Conservation (phyloP, 92 coral and sea anemone genomes). For the Zoanthus sansibaricus region DNA sequence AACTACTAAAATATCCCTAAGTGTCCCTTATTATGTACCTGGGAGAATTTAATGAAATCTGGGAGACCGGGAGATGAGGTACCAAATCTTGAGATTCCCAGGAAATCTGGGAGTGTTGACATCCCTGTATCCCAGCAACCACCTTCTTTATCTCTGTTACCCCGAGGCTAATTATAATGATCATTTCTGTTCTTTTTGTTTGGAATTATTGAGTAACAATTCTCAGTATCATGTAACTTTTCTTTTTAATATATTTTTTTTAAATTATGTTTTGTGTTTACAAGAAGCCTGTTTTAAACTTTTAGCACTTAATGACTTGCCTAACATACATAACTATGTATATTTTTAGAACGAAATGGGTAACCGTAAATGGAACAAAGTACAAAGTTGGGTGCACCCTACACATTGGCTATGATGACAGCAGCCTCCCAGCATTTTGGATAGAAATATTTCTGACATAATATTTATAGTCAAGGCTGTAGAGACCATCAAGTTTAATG, state of each 20-base stretch:
- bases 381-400: constrained; percentile 63
- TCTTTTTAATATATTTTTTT: neutral
- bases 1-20: neutral
- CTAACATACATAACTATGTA: neutral
- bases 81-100: neutral
- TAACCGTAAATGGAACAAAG: constrained; percentile 20
- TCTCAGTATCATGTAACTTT: constrained; percentile 2
- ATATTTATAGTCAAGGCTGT: constrained; percentile 57
- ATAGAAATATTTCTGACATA: constrained; percentile 57
- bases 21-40: constrained; percentile 8
- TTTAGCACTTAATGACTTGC: neutral
- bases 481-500: constrained; percentile 61
- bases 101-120: constrained; percentile 6
- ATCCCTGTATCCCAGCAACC: constrained; percentile 6
- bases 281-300: neutral
- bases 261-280: neutral
- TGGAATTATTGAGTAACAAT: neutral
- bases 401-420: constrained; percentile 64
- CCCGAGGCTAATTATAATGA: neutral
- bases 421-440: constrained; percentile 63
- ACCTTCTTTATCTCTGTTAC: constrained; percentile 3
- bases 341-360: neutral
- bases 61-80: constrained; percentile 9
- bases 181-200: neutral
- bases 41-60: neutral